Base-by-base conservation (phyloP, 1,140 invertebrate species). In the Drosophila seguyi region DNA sequence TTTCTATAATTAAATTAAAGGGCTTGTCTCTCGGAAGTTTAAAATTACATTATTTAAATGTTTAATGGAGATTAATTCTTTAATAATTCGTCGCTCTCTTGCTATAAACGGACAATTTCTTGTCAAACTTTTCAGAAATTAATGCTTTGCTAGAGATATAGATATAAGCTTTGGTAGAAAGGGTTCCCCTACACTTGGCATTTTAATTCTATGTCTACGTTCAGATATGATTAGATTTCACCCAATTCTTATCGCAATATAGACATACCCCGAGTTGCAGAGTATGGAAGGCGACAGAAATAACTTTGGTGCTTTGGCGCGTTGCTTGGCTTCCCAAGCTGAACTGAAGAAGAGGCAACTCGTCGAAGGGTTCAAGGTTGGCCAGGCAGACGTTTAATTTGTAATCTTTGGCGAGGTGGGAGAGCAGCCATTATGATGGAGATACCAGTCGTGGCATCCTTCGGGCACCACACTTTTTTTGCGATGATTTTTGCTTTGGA, bases 281-380 rank as follows among this genome's bases (percentile, higher is more conserved):
- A 27, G 83, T 73, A 75, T 60, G 1, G 31, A 31, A 10, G 27
- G 44, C 31, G 55, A 62, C 80, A 90, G 71, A 87, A 88, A 87
- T 87, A 88, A 42, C 83, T 87, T 87, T 87, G 84, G 76, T 57
- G 39, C 52, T 55, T 55, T 55, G 31, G 14, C 14, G 52, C 34
- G 52, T 14, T 53, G 52, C 53, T 65, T 76, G 44, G 45, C 41
- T 57, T 45, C 34, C 41, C 67, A 25, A 39, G 22, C 42, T 63
- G 18, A 75, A 75, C 42, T 36, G 55, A 63, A 65, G 65, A 74
- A 59, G 65, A 84, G 79, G 20, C 75, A 74, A 77, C 68, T 53
- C 53, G 20, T 65, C 52, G 16, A 87, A 81, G 73, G 84, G 84
- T 90, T 88, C 84, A 88, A 88, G 84, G 84, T 75, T 88, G 68